Evolutionary conservation across 64 coral and sea anemone species (phyloP).

Genomic region (Trachythela sp.): DNA sequence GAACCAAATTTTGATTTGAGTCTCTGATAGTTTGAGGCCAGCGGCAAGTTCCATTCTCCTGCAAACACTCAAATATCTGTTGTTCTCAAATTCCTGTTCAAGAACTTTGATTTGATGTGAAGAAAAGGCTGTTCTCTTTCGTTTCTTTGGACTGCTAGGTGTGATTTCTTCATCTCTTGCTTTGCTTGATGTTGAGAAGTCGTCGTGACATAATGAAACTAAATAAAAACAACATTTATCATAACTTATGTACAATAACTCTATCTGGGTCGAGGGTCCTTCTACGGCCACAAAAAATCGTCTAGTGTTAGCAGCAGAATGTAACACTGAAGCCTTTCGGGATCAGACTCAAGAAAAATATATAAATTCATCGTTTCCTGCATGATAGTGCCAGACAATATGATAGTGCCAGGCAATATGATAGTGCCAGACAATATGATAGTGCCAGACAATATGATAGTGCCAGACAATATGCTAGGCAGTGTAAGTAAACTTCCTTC

Average conservation of each 20-base stretch:
- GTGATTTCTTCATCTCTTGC: not conserved
- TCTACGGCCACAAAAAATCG: too few relatives aligned
- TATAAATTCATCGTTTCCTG: too few relatives aligned
- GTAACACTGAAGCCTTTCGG: too few relatives aligned
- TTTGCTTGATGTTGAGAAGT: not conserved
- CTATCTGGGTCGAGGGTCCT: too few relatives aligned
- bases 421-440: too few relatives aligned
- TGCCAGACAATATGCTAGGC: too few relatives aligned
- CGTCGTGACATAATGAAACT: not conserved
- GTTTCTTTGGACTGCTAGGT: not conserved
- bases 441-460: too few relatives aligned
- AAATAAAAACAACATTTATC: not conserved
- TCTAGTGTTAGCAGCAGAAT: too few relatives aligned
- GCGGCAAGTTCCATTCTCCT: slow-evolving; percentile 74
- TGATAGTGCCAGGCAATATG: too few relatives aligned
- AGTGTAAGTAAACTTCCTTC: too few relatives aligned
- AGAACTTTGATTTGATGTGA: slow-evolving; percentile 20
- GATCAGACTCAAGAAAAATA: too few relatives aligned
- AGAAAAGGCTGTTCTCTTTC: not conserved
- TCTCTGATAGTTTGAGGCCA: slow-evolving; percentile 68
- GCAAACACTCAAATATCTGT: slow-evolving; percentile 5
- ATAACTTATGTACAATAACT: not conserved
- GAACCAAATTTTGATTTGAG: slow-evolving; percentile 99
- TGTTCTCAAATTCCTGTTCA: slow-evolving; percentile 10
- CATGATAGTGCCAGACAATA: too few relatives aligned